Evolutionary conservation across 2,888 invertebrate species (phyloP).

Genomic region (Cephonodes hylas): DNA sequence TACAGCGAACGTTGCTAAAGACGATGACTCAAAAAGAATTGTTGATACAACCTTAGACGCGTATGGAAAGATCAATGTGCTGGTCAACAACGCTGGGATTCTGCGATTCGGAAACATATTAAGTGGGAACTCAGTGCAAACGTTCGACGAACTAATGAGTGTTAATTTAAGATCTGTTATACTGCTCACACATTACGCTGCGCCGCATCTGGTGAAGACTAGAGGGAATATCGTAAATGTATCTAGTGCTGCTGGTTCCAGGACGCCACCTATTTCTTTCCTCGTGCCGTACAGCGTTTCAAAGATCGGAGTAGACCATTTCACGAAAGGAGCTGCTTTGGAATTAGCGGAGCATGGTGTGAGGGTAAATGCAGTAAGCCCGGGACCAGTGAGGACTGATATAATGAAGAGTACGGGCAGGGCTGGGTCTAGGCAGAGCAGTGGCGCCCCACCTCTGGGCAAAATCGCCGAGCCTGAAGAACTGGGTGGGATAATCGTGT

Average conservation of each 20-base stretch:
- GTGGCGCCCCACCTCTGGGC: conserved; percentile 8
- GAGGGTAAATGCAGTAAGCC: conserved; percentile 17
- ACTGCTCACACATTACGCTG: conserved; percentile 25
- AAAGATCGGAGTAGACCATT: conserved; percentile 16
- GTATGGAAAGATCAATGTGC: conserved; percentile 35
- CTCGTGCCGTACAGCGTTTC: background rate
- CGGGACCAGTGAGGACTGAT: conserved; percentile 21
- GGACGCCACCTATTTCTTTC: background rate
- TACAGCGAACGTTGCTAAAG: conserved; percentile 32
- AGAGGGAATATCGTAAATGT: conserved; percentile 31
- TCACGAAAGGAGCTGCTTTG: conserved; percentile 18
- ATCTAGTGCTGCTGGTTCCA: background rate
- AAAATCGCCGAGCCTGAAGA: conserved; percentile 17
- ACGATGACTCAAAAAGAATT: conserved; percentile 27
- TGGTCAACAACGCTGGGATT: conserved; percentile 41
- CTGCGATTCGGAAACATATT: conserved; percentile 19
- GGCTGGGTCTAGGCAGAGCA: background rate
- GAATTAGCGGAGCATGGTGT: conserved; percentile 20
- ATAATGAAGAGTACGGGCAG: background rate
- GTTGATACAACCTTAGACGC: conserved; percentile 26
- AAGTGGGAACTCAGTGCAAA: conserved; percentile 23
- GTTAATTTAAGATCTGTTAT: conserved; percentile 13
- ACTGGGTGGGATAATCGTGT: conserved; percentile 21
- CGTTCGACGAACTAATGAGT: background rate
- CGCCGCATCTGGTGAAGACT: conserved; percentile 24